A percentile compares a stretch with the other conserved stretches of the same genome.
These are phyloP conservation scores for Andinoacara biseriatus DNA, from an alignment of 2,113 vertebrate genomes.

Conservation along the genomic window DNA sequence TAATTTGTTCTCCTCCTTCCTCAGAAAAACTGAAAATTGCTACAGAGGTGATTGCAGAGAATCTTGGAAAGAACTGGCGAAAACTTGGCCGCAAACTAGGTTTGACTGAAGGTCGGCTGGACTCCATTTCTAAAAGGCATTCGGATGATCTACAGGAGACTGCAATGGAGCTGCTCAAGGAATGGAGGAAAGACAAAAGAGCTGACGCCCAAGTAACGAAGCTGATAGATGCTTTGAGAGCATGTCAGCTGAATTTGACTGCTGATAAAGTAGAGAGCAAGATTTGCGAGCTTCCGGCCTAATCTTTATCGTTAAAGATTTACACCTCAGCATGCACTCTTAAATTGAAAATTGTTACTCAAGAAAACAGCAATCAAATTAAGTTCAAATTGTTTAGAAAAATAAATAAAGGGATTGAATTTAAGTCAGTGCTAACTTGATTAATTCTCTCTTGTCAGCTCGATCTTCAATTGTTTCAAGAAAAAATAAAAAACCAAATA, in stretches of 20 bases:
- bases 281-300: accelerated
- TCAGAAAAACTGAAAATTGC: conserved; percentile 79
- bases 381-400: not conserved
- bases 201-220: conserved; percentile 63
- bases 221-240: conserved; percentile 79
- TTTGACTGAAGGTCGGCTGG: conserved; percentile 77
- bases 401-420: not conserved
- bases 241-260: conserved; percentile 80
- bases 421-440: not conserved
- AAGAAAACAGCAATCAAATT: not conserved
- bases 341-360: not conserved
- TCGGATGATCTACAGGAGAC: conserved; percentile 75
- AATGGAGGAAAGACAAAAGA: conserved; percentile 79
- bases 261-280: conserved; percentile 80
- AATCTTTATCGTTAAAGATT: not conserved
- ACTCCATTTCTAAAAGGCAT: conserved; percentile 70
- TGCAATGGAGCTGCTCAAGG: conserved; percentile 74
- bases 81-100: conserved; percentile 80
- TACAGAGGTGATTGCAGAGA: conserved; percentile 67
- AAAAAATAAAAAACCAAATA: no score
- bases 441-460: no score
- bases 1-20: not conserved
- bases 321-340: not conserved
- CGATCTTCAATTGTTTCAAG: no score
- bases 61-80: conserved; percentile 83